Base-by-base conservation (phyloP, 1,140 invertebrate species). In the Phymastichus coffea region DNA sequence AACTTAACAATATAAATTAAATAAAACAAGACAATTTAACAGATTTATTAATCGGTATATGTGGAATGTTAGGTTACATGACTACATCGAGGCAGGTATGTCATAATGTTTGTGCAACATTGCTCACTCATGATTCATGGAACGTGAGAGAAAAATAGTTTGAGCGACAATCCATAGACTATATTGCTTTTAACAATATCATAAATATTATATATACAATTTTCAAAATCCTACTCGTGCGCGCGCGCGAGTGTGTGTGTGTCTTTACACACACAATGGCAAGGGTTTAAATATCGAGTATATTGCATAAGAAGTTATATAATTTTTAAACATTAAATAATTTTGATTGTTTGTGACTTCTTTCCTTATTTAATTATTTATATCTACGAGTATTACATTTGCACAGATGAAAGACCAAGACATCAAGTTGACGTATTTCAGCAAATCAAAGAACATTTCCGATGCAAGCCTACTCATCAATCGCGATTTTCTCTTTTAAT, bases 401-500 rank as follows among this genome's bases (percentile, higher is more conserved):
- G 44, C 12, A 28, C 28, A 48, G 19, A 22, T 38, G 20, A 57
- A 46, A 48, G 23, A 47, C 33, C 23, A 9, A 58, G 33, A 49
- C n/a, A n/a, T n/a, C n/a, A n/a, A n/a, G n/a, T n/a, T n/a, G n/a
- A n/a, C n/a, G n/a, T n/a, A n/a, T n/a, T n/a, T n/a, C n/a, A n/a
- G n/a, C n/a, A n/a, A n/a, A n/a, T n/a, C n/a, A n/a, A n/a, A n/a
- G n/a, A n/a, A n/a, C n/a, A n/a, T n/a, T n/a, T n/a, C n/a, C n/a
- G n/a, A n/a, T n/a, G n/a, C 4, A 14, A 4, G 10, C 33, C 37
- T 56, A 61, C 26, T 61, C 44, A 6, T 48, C 59, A 44, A 51
- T 48, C 25, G 59, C 38, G 49, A 56, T 55, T 51, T 61, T 51
- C 19, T 61, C 59, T 19, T 61, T 49, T 43, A 61, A 25, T 57